A percentile compares a stretch with the other conserved stretches of the same genome.
phyloP scores from a whole-genome alignment of 2,797 vertebrate species.

The Peromyscus nudipes region DNA sequence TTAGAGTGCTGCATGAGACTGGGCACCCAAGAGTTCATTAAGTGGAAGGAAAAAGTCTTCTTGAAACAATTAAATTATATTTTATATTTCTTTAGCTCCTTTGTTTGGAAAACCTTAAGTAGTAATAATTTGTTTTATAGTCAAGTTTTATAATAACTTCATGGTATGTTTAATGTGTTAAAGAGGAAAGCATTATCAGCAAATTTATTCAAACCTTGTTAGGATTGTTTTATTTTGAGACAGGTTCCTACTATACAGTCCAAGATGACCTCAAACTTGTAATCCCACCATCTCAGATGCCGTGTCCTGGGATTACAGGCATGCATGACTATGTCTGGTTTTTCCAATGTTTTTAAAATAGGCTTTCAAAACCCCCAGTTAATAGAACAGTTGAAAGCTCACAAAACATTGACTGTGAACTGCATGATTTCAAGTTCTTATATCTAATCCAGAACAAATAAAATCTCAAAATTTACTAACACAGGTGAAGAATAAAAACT shows the following conservation, averaged over 20 bases:
- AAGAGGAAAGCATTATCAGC: neutral
- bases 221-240: neutral
- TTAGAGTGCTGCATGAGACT: neutral
- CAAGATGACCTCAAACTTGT: neutral
- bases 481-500: neutral
- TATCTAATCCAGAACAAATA: neutral
- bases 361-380: neutral
- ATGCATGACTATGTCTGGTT: neutral
- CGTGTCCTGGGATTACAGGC: neutral
- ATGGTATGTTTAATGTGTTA: neutral
- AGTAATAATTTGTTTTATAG: conserved; percentile 24
- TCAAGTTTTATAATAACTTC: conserved; percentile 2
- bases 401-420: neutral
- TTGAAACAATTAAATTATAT: conserved; percentile 19
- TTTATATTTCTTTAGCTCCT: conserved; percentile 39
- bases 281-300: neutral
- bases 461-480: neutral
- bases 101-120: conserved; percentile 17
- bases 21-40: neutral
- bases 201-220: conserved; percentile 19
- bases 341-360: neutral
- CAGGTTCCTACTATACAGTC: neutral
- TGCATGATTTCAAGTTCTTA: neutral
- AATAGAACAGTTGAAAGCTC: neutral
- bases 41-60: neutral